Base-by-base conservation (phyloP, 2,888 invertebrate genomes). In the Drosophila nigritarsus region DNA sequence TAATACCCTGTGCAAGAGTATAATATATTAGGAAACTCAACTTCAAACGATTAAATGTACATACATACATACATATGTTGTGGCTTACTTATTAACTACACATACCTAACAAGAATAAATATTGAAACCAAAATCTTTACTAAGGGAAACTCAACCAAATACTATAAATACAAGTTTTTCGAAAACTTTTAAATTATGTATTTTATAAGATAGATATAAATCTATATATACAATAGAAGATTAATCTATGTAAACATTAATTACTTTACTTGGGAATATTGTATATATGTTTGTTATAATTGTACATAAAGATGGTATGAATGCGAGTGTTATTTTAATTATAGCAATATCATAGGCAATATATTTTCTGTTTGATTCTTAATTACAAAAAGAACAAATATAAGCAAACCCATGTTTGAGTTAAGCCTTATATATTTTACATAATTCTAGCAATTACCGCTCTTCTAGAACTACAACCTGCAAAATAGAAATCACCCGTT, bases 101-200 rank as follows among this genome's bases (percentile, higher is more conserved):
- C 24, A n/a, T 50, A 54, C 32, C 11, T 36, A 51, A 34, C 59
- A 59, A 50, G 9, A 49, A 63, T 51, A 36, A 65, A 45, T 38
- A 64, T 74, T 61, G 45, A 79, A 82, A 85, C 82, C 86, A 83
- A 83, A 83, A 77, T 63, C 55, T 72, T 71, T 69, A 73, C 50
- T 50, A 79, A 65, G 51, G 61, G 65, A 73, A 75, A 79, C 76
- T 70, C 54, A 80, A 77, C 86, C 86, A 78, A 84, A 83, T 85
- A 80, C 49, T 70, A 63, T 51, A 27, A 45, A 65, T 48, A 50
- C 56, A 84, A 82, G 88, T 84, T 83, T 82, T 82, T 50, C 42
- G 60, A 82, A 87, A 87, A 84, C 85, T 84, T 80, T 64, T 40
- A 67, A 75, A 68, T 60, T 30, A 50, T 54, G 54, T 80, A 75